A percentile compares a stretch with the other conserved stretches of the same genome.
phyloP scores from a whole-genome alignment of 2,113 vertebrate species.

The Electrona antarctica region DNA sequence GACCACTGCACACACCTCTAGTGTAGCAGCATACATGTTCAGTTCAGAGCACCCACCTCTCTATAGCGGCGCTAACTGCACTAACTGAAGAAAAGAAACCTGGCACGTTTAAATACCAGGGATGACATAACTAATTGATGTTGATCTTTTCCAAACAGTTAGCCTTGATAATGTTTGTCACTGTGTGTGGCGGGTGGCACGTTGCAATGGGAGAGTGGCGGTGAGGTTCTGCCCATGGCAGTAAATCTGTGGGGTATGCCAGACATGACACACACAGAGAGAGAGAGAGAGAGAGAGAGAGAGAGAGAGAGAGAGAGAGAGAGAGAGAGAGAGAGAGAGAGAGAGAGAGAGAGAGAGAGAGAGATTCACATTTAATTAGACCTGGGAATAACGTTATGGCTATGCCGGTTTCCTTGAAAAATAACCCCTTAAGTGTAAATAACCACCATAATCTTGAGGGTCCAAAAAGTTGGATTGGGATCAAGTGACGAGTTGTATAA shows the following conservation, averaged over 20 bases:
- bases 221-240: constrained; percentile 43
- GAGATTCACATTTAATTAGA: constrained; percentile 69
- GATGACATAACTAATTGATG: constrained; percentile 32
- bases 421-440: constrained; percentile 59
- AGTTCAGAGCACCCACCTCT: no score
- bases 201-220: constrained; percentile 23
- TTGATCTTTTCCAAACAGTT: constrained; percentile 47
- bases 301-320: constrained; percentile 36
- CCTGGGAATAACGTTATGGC: constrained; percentile 47
- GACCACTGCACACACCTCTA: not conserved
- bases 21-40: constrained; percentile 2
- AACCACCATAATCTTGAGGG: constrained; percentile 24
- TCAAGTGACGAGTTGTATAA: constrained; percentile 53
- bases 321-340: constrained; percentile 33
- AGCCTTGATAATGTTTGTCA: constrained; percentile 50
- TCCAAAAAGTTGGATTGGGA: constrained; percentile 34
- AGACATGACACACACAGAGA: constrained; percentile 36
- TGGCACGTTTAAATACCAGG: constrained; percentile 27
- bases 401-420: constrained; percentile 53
- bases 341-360: constrained; percentile 16
- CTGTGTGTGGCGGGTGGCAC: constrained; percentile 8
- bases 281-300: constrained; percentile 36
- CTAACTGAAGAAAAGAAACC: constrained; percentile 20
- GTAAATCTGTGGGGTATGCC: constrained; percentile 46
- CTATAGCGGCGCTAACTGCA: no score